Conservation (phyloP, 2,888 invertebrate species). For the Aquatica leii region DNA sequence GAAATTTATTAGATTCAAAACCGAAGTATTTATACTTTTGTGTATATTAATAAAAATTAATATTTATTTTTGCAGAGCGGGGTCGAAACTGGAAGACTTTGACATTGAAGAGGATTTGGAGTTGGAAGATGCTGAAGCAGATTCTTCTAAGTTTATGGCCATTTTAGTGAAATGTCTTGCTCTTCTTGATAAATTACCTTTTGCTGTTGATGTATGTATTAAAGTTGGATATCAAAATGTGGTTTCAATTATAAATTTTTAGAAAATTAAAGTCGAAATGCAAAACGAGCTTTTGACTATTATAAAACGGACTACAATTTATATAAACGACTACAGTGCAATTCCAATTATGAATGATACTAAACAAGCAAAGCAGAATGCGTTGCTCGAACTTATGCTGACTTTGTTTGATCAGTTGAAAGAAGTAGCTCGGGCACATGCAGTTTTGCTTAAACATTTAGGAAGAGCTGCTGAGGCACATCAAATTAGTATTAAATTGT, state of each 20-base stretch:
- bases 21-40: constrained; percentile 10
- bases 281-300: constrained; percentile 83
- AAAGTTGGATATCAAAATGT: not conserved
- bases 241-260: constrained; percentile 28
- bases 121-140: constrained; percentile 67
- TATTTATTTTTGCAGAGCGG: constrained; percentile 39
- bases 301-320: constrained; percentile 80
- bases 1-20: constrained; percentile 33
- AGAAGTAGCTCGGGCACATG: constrained; percentile 80
- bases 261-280: constrained; percentile 84
- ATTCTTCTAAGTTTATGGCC: constrained; percentile 76
- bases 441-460: constrained; percentile 71
- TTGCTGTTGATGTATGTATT: constrained; percentile 77
- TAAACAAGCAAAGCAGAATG: constrained; percentile 56
- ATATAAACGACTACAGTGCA: constrained; percentile 70
- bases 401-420: constrained; percentile 85
- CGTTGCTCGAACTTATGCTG: constrained; percentile 71
- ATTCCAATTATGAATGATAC: constrained; percentile 44
- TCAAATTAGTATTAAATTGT: constrained; percentile 65
- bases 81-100: constrained; percentile 51
- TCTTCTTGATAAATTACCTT: constrained; percentile 82
- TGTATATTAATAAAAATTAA: constrained; percentile 14
- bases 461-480: constrained; percentile 69
- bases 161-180: constrained; percentile 87
- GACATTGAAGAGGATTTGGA: constrained; percentile 68